phyloP scores from a whole-genome alignment of 1,140 invertebrate genomes.

The Drosophila novamexicana region DNA sequence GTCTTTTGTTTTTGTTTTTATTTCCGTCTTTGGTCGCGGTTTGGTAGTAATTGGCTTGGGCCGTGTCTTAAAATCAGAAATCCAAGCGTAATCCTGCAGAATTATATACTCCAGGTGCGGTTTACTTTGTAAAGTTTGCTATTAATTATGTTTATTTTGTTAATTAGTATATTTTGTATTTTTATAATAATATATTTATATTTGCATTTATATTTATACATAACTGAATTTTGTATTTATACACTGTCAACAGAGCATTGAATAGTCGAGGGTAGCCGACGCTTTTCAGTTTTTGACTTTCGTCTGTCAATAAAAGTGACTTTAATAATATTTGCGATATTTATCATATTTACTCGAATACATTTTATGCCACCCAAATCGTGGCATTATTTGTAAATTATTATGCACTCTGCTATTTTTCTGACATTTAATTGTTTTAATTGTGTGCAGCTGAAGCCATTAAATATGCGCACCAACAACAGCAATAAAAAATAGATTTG shows the following conservation, averaged over 20 bases:
- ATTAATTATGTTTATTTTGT: too few relatives aligned
- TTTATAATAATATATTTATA: too few relatives aligned
- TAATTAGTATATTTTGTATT: too few relatives aligned
- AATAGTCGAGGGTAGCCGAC: background rate
- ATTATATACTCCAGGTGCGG: too few relatives aligned
- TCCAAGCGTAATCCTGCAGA: too few relatives aligned
- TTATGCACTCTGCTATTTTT: constrained; percentile 53
- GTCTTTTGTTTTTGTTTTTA: too few relatives aligned
- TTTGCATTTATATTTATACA: too few relatives aligned
- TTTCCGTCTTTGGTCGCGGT: too few relatives aligned
- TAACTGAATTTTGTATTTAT: too few relatives aligned
- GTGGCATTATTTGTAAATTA: constrained; percentile 65
- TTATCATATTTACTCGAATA: constrained; percentile 55
- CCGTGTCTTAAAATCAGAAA: too few relatives aligned
- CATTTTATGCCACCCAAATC: constrained; percentile 47
- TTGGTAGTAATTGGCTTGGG: too few relatives aligned
- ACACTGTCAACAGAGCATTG: background rate
- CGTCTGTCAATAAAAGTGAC: constrained; percentile 62
- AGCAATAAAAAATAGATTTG: constrained; percentile 43
- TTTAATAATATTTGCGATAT: constrained; percentile 68
- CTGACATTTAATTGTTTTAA: constrained; percentile 78
- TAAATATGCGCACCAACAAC: constrained; percentile 52
- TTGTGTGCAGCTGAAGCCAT: constrained; percentile 62
- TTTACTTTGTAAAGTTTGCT: too few relatives aligned
- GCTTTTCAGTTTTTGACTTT: constrained; percentile 27